phyloP scores from a whole-genome alignment of 2,113 vertebrate species.

The Guaruba guarouba region DNA sequence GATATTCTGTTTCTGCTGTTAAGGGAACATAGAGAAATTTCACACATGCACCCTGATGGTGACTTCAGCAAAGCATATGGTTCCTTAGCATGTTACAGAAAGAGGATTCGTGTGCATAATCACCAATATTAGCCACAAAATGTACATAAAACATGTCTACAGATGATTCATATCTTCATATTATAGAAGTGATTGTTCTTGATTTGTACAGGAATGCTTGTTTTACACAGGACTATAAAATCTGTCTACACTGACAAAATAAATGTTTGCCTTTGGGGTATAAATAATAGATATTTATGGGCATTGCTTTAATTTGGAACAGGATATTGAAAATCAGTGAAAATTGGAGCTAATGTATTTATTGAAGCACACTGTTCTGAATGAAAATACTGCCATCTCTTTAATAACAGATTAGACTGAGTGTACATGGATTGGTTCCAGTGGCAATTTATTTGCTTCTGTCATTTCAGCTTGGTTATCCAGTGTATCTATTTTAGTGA shows the following conservation, averaged over 20 bases:
- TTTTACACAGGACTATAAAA: not conserved
- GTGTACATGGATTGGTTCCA: conserved; percentile 11
- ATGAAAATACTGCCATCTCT: conserved; percentile 53
- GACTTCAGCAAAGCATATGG: not conserved
- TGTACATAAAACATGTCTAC: not conserved
- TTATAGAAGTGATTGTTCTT: not conserved
- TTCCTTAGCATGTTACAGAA: not conserved
- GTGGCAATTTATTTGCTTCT: conserved; percentile 41
- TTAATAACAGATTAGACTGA: conserved; percentile 30
- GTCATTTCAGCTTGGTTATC: conserved; percentile 18
- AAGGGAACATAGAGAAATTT: not conserved
- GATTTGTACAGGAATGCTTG: not conserved
- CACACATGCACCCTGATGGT: not conserved
- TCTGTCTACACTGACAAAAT: not conserved
- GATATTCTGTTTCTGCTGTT: not conserved
- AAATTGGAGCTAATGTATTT: conserved; percentile 31
- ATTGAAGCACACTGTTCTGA: conserved; percentile 29
- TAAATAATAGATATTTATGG: conserved; percentile 39
- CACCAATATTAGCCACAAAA: not conserved
- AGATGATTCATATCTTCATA: not conserved
- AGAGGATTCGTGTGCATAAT: not conserved
- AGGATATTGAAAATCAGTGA: conserved; percentile 28
- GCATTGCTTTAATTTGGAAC: not conserved
- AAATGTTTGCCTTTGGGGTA: conserved; percentile 1
- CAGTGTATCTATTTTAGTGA: conserved; percentile 38